Evolutionary conservation across 2,113 vertebrate species (phyloP), one percentile per base, ranked within the genome.

Genomic region (Panurus biarmicus): DNA sequence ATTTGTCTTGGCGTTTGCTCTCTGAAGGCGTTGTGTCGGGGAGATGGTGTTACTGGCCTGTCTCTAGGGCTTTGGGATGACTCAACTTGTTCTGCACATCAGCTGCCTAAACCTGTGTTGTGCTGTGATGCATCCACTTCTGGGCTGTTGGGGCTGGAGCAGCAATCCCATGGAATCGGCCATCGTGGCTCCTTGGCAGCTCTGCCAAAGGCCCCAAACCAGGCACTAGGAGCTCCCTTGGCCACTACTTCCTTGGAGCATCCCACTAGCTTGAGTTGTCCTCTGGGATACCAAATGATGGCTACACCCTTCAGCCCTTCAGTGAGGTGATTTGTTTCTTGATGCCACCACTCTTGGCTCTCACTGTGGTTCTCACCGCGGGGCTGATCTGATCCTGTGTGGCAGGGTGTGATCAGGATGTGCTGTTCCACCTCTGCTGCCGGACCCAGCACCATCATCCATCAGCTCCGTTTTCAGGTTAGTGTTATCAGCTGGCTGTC

Each of bases 161-260:
- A 23, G 65, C 14, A 3, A 9, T 48, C 25, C 42, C 19, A 1
- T 3, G 11, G 31, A 48, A 33, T 21, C 0, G 1, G 20, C 51
- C 24, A 5, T 4, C 0, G 0, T 1, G 2, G 45, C 73, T 47
- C 21, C 62, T 22, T 0, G 0, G 57, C 1, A 3, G 35, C 18
- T 18, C 7, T 26, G 13, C 35, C 31, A 2, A 13, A 28, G 48
- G 47, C 77, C 28, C 48, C 8, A 17, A 22, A 12, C 12, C 6
- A 21, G 54, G 50, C 9, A 4, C 10, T 9, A 20, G 88, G 60
- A 38, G 26, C 64, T 69, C 67, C 7, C 47, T 47, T 29, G 57
- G 44, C 67, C 80, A 5, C 6, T 36, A 10, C 29, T 38, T 44
- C 57, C 35, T 54, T 35, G 47, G n/a, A 51, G 60, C 42, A 23